Evolutionary conservation across 2,113 vertebrate species (phyloP).

Genomic region (Phalacrocorax carbo): DNA sequence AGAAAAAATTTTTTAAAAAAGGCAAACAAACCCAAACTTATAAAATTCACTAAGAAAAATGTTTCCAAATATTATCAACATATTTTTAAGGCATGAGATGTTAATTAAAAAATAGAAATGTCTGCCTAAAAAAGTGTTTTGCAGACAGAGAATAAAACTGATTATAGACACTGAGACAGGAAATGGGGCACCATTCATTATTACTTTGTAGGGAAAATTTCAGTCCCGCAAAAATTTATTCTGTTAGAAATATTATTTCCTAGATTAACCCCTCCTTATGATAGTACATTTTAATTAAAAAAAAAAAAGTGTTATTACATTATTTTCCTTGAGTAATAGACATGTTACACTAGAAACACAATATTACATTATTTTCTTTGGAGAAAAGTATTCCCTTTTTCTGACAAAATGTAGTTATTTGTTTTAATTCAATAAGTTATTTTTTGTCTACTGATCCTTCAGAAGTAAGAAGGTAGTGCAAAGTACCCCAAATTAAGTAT

Average conservation of each 20-base stretch:
- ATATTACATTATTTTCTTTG: neutral
- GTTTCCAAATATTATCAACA: neutral
- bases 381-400: neutral
- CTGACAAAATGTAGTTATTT: neutral
- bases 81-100: neutral
- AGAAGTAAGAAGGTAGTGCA: neutral
- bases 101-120: neutral
- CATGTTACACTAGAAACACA: neutral
- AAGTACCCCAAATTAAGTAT: neutral
- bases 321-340: neutral
- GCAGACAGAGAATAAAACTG: neutral
- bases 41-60: neutral
- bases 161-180: neutral
- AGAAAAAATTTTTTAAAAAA: no score
- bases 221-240: neutral
- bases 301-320: neutral
- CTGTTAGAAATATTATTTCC: neutral
- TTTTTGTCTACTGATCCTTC: neutral
- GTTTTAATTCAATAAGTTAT: neutral
- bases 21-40: no score
- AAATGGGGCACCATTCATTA: neutral
- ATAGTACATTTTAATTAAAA: neutral
- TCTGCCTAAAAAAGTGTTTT: neutral
- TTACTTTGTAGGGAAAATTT: neutral
- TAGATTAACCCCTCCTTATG: neutral